Evolutionary conservation across 1,140 invertebrate species (phyloP).

Genomic region (Pristionchus pacificus): DNA sequence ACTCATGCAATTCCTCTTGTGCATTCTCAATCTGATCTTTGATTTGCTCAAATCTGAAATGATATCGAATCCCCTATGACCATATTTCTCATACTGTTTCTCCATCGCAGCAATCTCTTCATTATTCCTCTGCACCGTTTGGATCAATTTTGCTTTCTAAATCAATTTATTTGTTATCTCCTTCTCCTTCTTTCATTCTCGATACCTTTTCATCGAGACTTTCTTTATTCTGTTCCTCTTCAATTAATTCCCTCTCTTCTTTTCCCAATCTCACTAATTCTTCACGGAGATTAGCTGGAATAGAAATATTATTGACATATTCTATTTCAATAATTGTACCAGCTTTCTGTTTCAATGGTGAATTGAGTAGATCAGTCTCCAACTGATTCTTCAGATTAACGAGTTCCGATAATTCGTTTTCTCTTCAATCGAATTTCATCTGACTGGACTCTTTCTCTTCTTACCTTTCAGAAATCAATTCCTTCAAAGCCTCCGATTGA

Average conservation of each 20-base stretch:
- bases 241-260: neutral
- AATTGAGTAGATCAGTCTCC: neutral
- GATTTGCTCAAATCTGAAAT: neutral
- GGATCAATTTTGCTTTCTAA: neutral
- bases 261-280: neutral
- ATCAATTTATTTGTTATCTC: neutral
- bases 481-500: neutral
- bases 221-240: neutral
- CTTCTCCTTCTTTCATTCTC: no score
- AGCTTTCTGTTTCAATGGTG: neutral
- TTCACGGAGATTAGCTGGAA: neutral
- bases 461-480: neutral
- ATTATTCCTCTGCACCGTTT: neutral
- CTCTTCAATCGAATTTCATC: neutral
- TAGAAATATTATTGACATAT: neutral
- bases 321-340: neutral
- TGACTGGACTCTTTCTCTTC: neutral
- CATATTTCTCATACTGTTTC: neutral
- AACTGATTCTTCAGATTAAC: neutral
- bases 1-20: neutral
- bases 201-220: neutral
- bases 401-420: neutral
- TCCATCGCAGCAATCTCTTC: neutral
- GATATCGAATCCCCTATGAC: neutral
- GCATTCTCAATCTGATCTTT: neutral